Base-by-base conservation (phyloP, 1,140 invertebrate species). In the Pseudachorutes palmiensis region DNA sequence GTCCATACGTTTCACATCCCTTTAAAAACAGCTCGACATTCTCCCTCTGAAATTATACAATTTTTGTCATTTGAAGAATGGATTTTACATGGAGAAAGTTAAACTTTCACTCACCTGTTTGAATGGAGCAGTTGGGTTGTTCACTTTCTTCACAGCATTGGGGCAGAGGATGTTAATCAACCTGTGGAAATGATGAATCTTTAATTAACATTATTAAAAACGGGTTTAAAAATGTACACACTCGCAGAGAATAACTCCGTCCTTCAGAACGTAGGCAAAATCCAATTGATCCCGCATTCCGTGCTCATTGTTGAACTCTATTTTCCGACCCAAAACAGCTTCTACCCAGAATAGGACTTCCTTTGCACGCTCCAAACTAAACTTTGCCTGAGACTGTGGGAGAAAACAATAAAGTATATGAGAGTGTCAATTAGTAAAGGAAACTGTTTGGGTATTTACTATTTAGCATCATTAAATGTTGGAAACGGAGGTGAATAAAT, bases 11-110 rank as follows among this genome's bases (percentile, higher is more conserved):
- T 71, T 83, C 81, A 65, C 80, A 81, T 9, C 81, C 84, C 74
- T 83, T 84, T 70, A 87, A 75, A 76, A 87, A 86, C 74, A 84
- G 80, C 72, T 86, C 84, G 36, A 86, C 78, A 76, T 87, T 87
- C 77, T 86, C 85, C 78, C 85, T 81, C 82, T 83, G 70, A 62
- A 75, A 71, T 45, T 19, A 45, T 19, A 45, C 36, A 45, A 45
- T 45, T n/a, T n/a, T n/a, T n/a, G n/a, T n/a, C n/a, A n/a, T n/a
- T n/a, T n/a, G n/a, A n/a, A n/a, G n/a, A n/a, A n/a, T n/a, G n/a
- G n/a, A n/a, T n/a, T n/a, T n/a, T n/a, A n/a, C n/a, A n/a, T n/a
- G n/a, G n/a, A n/a, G n/a, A n/a, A n/a, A n/a, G n/a, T n/a, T n/a
- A 45, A 12, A 45, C 36, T 45, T 45, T 45, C 36, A 16, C 51